Evolutionary conservation across 2,797 vertebrate genomes (phyloP), one percentile per base, ranked within the genome.

Genomic region (Epinephelus awoara): DNA sequence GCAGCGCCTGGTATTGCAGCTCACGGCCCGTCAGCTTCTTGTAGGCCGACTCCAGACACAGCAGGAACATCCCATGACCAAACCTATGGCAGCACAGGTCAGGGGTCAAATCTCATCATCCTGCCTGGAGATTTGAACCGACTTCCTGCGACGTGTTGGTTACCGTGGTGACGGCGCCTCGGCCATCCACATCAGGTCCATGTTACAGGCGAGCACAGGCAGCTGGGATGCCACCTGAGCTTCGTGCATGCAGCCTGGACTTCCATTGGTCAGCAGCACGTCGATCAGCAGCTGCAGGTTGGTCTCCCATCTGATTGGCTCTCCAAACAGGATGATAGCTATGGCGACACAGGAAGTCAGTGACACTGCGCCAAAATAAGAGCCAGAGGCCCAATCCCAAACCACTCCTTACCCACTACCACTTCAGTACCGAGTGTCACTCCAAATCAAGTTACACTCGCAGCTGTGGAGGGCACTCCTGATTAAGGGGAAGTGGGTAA

Each of bases 291-390:
- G 69, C 93, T 98, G 97, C 15, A 98, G 91, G 86, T 97, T 97
- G 18, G 96, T 97, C 83, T 98, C 97, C 97, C 97, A 98, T 85
- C 96, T 93, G 61, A 97, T 91, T 27, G 97, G 97, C 87, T 98
- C 97, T 9, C 97, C 97, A 50, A 98, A 97, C 56, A 98, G 83
- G 82, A 98, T 92, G 77, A 98, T 93, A 2, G 95, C 97, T 98
- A 44, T 0, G 18, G 70, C 38, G 75, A 85, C 55, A 47, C 42
- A 42, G 14, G 57, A 59, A 52, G 38, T 55, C 19, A 62, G 55
- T 23, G 71, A 77, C 27, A n/a, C 58, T 8, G n/a, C 18, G 8
- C 15, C 17, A 69, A 27, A 62, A 52, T 19, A 42, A 47, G 5
- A 51, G 27, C 4, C 1, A 19, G 42, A 34, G 27, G 27, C 27